phyloP scores from a whole-genome alignment of 2,113 vertebrate species.

The human region GRCh38 chr1:21303001-21303500 shows the following conservation, averaged over 20 bases:
- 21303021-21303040: background rate
- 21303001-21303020: constrained; percentile 1
- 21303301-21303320: fast-evolving
- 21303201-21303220: background rate
- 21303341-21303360: background rate
- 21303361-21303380: background rate
- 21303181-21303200: background rate
- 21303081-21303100: background rate
- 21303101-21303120: background rate
- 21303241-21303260: background rate
- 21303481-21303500: background rate
- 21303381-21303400: background rate
- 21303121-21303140: background rate
- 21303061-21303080: background rate
- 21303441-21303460: constrained; percentile 57
- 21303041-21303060: background rate
- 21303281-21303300: background rate
- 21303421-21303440: background rate
- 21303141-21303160: background rate
- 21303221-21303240: background rate
- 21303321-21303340: background rate
- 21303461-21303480: constrained; percentile 45
- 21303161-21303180: background rate
- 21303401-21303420: background rate
- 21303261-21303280: background rate